Evolutionary conservation across 2,888 invertebrate genomes (phyloP), one percentile per base, ranked within the genome.

Genomic region (Thelaira solivaga): DNA sequence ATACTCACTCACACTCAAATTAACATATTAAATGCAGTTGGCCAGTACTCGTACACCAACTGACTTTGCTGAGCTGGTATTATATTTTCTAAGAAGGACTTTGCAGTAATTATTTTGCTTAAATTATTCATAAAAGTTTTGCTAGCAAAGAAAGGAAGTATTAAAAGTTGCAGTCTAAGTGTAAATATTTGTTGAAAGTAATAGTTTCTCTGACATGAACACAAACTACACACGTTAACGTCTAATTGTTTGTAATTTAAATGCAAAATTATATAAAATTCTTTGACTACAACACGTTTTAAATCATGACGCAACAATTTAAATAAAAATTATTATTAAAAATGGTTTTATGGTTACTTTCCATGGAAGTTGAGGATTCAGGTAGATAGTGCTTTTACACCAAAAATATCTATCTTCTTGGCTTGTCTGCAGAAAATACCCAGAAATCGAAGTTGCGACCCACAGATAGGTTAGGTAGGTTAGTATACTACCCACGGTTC

Each of bases 141-240:
- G 0, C 2, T 4, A n/a, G n/a, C 34, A 39, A 5, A 2, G 13
- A 7, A 6, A 39, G 1, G 5, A 6, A 13, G 6, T 4, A 6
- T 4, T 26, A 13, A 13, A 13, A 39, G 13, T 39, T 13, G 3
- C 11, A 13, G 57, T 18, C 16, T 7, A 41, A 53, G 13, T 47
- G 34, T 13, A 31, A 1, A n/a, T 43, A 41, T 20, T 68, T 26
- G 41, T 68, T 47, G 24, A 24, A 7, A 36, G 20, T 62, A 62
- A 72, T 72, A 72, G 71, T 62, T 62, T 62, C 62, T 62, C 62
- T 72, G 71, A 72, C 62, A 62, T 72, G 45, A 45, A 55, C 55
- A 26, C 11, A 62, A 59, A 24, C 16, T 7, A 5, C 26, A 26
- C 26, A 13, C 41, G 22, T 6, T 8, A 8, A n/a, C 22, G 31